Percentiles rank a stretch among this genome's conserved stretches.
Evolutionary conservation across 2,113 vertebrate genomes (phyloP).

Genomic region (Ciconia boyciana): DNA sequence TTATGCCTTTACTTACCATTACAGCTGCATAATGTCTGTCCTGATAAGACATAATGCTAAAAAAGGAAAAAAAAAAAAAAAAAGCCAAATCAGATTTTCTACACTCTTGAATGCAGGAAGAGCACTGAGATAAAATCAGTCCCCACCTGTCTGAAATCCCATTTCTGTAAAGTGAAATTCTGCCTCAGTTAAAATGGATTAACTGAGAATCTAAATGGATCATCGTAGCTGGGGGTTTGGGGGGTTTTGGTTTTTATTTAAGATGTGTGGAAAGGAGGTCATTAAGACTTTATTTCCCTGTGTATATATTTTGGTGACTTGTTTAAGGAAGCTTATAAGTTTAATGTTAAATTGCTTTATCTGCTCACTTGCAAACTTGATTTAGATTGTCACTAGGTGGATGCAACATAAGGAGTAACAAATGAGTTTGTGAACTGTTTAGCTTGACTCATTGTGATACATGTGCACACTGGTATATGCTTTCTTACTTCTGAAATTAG

Average conservation of each 20-base stretch:
- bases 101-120: background rate
- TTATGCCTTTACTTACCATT: background rate
- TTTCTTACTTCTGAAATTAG: background rate
- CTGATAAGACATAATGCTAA: background rate
- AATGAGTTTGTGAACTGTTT: background rate
- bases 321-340: background rate
- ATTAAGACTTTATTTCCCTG: background rate
- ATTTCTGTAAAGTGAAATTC: background rate
- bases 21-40: background rate
- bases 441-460: accelerated
- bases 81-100: background rate
- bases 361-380: background rate
- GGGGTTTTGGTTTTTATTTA: background rate
- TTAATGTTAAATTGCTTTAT: background rate
- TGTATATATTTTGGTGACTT: background rate
- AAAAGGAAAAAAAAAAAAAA: background rate
- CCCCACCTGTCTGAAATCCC: background rate
- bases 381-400: background rate
- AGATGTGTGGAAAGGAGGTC: background rate
- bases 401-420: background rate
- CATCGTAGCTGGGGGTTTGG: background rate
- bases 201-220: background rate
- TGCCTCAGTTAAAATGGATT: background rate
- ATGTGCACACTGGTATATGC: background rate
- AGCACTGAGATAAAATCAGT: background rate